These are phyloP conservation scores for Osmerus eperlanus DNA, from an alignment of 2,113 vertebrate genomes.

Conservation along the genomic window DNA sequence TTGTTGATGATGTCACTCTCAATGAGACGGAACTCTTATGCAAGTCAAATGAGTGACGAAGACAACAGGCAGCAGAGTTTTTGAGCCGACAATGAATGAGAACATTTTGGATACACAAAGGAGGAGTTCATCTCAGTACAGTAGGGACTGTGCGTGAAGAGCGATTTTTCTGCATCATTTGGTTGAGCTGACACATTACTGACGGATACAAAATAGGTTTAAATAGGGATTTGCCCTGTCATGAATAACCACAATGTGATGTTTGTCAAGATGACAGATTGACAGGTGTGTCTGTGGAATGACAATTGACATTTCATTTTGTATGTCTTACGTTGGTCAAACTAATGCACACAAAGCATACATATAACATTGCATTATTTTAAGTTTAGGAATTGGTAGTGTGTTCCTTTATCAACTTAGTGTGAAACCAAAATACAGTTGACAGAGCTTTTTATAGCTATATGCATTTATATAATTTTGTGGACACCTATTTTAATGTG, in stretches of 20 bases:
- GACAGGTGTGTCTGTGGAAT: constrained; percentile 3
- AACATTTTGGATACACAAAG: not conserved
- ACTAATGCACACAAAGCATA: no score
- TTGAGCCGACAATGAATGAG: no score
- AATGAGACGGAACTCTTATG: no score
- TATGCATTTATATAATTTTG: not conserved
- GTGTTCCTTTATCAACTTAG: no score
- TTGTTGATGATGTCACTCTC: no score
- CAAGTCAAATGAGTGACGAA: not conserved
- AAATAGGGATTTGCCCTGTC: constrained; percentile 6
- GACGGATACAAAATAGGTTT: not conserved
- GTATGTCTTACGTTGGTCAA: no score
- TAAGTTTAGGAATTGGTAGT: no score
- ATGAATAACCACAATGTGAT: not conserved
- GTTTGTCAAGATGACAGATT: not conserved
- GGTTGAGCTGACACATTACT: not conserved
- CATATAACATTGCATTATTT: no score
- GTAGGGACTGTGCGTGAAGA: not conserved
- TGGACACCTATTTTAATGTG: not conserved
- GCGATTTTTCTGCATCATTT: not conserved
- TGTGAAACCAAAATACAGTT: no score
- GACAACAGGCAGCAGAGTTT: not conserved
- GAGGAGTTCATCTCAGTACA: not conserved
- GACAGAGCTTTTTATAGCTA: no score
- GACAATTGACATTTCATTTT: not conserved